phyloP scores from a whole-genome alignment of 1,140 invertebrate species.

The Phocides pigmalion region DNA sequence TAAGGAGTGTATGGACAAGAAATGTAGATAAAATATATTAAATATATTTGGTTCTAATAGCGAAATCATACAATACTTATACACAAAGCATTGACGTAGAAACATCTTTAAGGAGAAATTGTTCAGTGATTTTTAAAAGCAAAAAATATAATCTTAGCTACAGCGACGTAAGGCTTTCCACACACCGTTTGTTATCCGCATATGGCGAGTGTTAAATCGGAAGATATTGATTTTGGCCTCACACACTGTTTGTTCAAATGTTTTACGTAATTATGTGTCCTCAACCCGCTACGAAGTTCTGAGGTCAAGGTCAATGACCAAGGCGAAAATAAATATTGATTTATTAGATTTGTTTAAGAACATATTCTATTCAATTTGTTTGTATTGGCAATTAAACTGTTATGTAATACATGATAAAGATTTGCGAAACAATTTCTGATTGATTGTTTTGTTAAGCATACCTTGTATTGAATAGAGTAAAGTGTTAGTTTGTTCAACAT shows the following conservation, averaged over 20 bases:
- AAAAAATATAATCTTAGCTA: too few species aligned
- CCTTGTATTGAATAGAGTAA: not conserved
- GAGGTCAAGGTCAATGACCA: slow-evolving; percentile 57
- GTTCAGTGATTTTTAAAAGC: too few species aligned
- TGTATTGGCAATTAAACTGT: slow-evolving; percentile 10
- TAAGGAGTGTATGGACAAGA: too few species aligned
- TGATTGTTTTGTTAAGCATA: not conserved
- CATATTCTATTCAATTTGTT: slow-evolving; percentile 8
- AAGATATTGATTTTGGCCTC: slow-evolving; percentile 59
- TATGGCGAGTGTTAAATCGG: slow-evolving; percentile 44
- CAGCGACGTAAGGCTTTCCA: too few species aligned
- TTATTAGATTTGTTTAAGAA: slow-evolving; percentile 13
- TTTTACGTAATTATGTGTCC: slow-evolving; percentile 53
- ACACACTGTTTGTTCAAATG: slow-evolving; percentile 48
- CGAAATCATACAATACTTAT: too few species aligned
- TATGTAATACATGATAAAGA: slow-evolving; percentile 1
- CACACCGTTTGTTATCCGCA: slow-evolving; percentile 12
- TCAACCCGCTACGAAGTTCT: slow-evolving; percentile 38
- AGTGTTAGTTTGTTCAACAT: not conserved
- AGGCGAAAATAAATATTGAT: slow-evolving; percentile 36
- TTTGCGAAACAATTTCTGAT: not conserved
- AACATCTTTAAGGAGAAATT: too few species aligned
- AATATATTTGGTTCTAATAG: too few species aligned
- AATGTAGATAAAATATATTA: too few species aligned
- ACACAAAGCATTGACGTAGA: too few species aligned